Conservation (phyloP, 1,140 invertebrate species). For the Zaprionus ghesquierei region DNA sequence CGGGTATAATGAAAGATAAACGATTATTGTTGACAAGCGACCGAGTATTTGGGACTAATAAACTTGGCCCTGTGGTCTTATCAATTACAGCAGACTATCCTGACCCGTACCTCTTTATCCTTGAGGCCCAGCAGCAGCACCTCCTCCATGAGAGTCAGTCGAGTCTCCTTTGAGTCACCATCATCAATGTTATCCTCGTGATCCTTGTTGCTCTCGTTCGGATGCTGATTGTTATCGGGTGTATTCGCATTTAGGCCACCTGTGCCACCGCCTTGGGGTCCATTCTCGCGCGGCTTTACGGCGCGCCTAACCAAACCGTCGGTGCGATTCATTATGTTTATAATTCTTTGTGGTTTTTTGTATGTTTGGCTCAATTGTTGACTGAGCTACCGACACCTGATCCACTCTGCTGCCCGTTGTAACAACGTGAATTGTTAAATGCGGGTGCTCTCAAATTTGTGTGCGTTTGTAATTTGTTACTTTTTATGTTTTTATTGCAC, state of each 20-base stretch:
- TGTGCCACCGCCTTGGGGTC: slow-evolving; percentile 69
- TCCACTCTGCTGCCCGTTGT: slow-evolving; percentile 17
- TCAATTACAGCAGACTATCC: neutral
- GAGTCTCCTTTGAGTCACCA: slow-evolving; percentile 97
- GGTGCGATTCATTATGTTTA: slow-evolving; percentile 89
- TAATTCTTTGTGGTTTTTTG: slow-evolving; percentile 44
- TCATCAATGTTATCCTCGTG: slow-evolving; percentile 91
- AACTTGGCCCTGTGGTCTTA: slow-evolving; percentile 4
- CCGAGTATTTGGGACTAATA: slow-evolving; percentile 17
- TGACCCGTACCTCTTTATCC: slow-evolving; percentile 94
- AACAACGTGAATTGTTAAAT: neutral
- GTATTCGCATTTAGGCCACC: slow-evolving; percentile 82
- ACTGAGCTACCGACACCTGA: slow-evolving; percentile 41
- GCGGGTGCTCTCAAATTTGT: neutral
- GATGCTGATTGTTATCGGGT: slow-evolving; percentile 84
- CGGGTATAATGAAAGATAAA: slow-evolving; percentile 33
- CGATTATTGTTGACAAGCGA: slow-evolving; percentile 4
- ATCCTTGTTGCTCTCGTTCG: slow-evolving; percentile 87
- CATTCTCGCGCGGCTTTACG: slow-evolving; percentile 87
- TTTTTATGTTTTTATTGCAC: slow-evolving; percentile 34
- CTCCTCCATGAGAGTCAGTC: slow-evolving; percentile 99
- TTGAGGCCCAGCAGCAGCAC: slow-evolving; percentile 98
- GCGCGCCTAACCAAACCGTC: slow-evolving; percentile 94
- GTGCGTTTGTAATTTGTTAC: slow-evolving; percentile 29
- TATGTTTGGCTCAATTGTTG: slow-evolving; percentile 77